Evolutionary conservation across 2,888 invertebrate species (phyloP), one percentile per base, ranked within the genome.

Genomic region (Zaprionus obscuricornis): DNA sequence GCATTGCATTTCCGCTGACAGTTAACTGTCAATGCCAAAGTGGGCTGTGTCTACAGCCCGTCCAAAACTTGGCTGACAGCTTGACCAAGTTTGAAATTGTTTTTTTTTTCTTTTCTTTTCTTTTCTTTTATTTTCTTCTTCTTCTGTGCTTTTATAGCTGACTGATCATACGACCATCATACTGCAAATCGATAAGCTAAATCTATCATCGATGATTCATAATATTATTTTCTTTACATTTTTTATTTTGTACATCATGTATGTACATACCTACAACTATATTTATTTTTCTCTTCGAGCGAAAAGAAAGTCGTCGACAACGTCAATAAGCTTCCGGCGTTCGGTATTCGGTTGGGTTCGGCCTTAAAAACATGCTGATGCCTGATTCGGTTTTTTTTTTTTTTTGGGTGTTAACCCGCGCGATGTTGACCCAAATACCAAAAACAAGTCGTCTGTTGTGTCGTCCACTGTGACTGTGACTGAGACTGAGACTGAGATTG

Each of bases 1-100:
- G 68, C 85, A 79, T 68, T 82, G 85, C 78, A 79, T 85, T 79
- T 79, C 78, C 50, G 81, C 60, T 59, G 82, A 82, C 85, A 78
- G 79, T 51, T 79, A 79, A 78, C 78, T 79, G 78, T 85, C 78
- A 79, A 79, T 79, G 78, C 85, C 78, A 78, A 77, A 78, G 83
- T 71, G 66, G 74, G 71, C 66, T 50, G 54, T 52, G 55, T 42
- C 20, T n/a, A n/a, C n/a, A n/a, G n/a, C 27, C 51, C 36, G 50
- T 55, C 74, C 68, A 64, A 76, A 67, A 68, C 36, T 47, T 46
- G 54, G 47, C 17, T 45, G 42, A 27, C 36, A 46, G 40, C 40
- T 73, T 78, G 83, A 47, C 83, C 78, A 79, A 78, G 64, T 82
- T 74, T 62, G 72, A 51, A 66, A 78, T 78, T 66, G 75, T 43